phyloP scores from a whole-genome alignment of 2,888 invertebrate genomes.

The Notodonta dromedarius region DNA sequence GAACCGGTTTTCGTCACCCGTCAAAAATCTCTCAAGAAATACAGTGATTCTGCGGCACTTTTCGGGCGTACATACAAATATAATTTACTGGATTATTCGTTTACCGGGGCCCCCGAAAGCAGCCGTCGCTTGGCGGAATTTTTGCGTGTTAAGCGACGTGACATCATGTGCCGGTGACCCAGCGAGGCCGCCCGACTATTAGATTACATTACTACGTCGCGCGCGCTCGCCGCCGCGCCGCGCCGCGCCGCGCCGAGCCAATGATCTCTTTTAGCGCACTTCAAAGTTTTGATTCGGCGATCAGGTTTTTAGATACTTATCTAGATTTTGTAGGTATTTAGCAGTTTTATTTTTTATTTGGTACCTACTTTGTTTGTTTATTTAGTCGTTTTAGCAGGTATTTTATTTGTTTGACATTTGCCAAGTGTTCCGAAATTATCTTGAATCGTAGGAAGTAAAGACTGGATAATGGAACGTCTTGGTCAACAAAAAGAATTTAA shows the following conservation, averaged over 20 bases:
- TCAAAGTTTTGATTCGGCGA: neutral
- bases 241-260: neutral
- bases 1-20: no score
- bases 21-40: no score
- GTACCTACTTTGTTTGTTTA: no score
- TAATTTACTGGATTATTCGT: constrained; percentile 19
- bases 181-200: constrained; percentile 70
- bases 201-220: constrained; percentile 45
- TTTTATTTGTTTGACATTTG: no score
- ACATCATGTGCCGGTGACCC: constrained; percentile 80
- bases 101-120: constrained; percentile 40
- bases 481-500: no score
- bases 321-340: neutral
- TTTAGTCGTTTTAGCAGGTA: no score
- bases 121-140: constrained; percentile 57
- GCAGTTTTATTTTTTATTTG: neutral
- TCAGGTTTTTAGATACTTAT: neutral
- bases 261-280: constrained; percentile 1
- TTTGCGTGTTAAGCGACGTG: constrained; percentile 58
- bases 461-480: no score
- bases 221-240: no score
- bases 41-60: no score
- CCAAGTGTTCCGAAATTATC: no score
- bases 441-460: no score
- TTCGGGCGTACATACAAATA: neutral